Percentiles rank a stretch among this genome's conserved stretches.
These are phyloP conservation scores for Pyrrhosoma nymphula DNA, from an alignment of 2,888 invertebrate genomes.

Conservation along the genomic window DNA sequence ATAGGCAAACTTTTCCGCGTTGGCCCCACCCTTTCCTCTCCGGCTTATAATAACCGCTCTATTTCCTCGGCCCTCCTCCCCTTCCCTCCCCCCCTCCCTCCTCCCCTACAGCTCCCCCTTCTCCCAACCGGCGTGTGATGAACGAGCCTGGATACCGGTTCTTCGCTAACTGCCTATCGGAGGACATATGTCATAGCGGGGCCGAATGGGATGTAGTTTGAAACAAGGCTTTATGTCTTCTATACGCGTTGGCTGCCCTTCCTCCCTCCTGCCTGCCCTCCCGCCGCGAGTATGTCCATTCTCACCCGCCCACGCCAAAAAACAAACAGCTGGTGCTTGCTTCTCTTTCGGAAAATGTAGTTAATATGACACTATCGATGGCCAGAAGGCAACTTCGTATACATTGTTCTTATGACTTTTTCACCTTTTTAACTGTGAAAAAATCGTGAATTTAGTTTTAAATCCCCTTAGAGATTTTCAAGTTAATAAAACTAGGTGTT, in stretches of 20 bases:
- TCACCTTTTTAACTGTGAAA: background rate
- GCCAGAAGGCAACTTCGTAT: background rate
- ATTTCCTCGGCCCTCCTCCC: background rate
- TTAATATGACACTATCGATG: background rate
- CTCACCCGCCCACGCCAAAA: background rate
- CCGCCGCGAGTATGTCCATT: background rate
- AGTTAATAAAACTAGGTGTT: no score
- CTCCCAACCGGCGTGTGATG: background rate
- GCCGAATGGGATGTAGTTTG: conserved; percentile 9
- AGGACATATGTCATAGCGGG: conserved; percentile 12
- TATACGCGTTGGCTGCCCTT: background rate
- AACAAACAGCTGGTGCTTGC: background rate
- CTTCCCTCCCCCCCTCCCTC: background rate
- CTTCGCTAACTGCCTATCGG: conserved; percentile 26
- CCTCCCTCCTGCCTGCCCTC: background rate
- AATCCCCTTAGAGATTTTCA: no score
- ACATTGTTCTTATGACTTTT: background rate
- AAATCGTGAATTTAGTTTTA: background rate
- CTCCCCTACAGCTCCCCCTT: background rate
- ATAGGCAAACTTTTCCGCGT: background rate
- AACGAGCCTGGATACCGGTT: conserved; percentile 8
- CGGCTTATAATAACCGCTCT: background rate
- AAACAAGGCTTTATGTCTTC: background rate
- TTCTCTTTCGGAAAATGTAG: background rate
- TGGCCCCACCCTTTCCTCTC: conserved; percentile 17